Evolutionary conservation across 2,113 vertebrate genomes (phyloP).

Genomic region (Cisticola juncidis): DNA sequence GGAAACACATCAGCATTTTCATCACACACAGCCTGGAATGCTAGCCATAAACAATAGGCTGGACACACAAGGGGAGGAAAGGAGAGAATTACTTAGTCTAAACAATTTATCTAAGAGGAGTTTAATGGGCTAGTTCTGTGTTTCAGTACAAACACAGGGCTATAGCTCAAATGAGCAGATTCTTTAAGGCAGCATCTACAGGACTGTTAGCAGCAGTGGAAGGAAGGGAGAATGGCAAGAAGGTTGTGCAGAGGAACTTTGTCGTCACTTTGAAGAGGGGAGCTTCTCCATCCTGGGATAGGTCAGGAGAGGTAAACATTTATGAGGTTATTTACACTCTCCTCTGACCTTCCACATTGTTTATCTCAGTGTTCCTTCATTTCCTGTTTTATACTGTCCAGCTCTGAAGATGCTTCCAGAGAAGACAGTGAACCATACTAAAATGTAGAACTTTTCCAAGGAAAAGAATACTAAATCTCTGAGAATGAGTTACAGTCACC

Average conservation of each 20-base stretch:
- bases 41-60: slow-evolving; percentile 47
- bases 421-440: neutral
- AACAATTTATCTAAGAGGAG: slow-evolving; percentile 50
- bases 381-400: neutral
- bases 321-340: neutral
- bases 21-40: slow-evolving; percentile 30
- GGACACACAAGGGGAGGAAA: slow-evolving; percentile 27
- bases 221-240: neutral
- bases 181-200: neutral
- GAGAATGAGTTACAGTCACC: neutral
- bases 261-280: neutral
- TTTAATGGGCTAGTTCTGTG: slow-evolving; percentile 35
- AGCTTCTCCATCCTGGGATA: neutral
- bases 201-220: neutral
- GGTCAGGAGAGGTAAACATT: neutral
- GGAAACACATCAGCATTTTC: slow-evolving; percentile 67
- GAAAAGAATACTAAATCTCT: neutral
- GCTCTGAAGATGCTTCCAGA: neutral
- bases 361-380: neutral
- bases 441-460: neutral
- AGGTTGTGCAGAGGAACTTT: neutral
- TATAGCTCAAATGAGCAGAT: neutral
- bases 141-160: neutral
- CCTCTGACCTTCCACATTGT: neutral
- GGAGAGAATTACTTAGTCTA: slow-evolving; percentile 38